Percentiles rank a stretch among this genome's conserved stretches.
These are phyloP conservation scores for Pelecanoides urinatrix DNA, from an alignment of 2,113 vertebrate genomes.

Conservation along the genomic window DNA sequence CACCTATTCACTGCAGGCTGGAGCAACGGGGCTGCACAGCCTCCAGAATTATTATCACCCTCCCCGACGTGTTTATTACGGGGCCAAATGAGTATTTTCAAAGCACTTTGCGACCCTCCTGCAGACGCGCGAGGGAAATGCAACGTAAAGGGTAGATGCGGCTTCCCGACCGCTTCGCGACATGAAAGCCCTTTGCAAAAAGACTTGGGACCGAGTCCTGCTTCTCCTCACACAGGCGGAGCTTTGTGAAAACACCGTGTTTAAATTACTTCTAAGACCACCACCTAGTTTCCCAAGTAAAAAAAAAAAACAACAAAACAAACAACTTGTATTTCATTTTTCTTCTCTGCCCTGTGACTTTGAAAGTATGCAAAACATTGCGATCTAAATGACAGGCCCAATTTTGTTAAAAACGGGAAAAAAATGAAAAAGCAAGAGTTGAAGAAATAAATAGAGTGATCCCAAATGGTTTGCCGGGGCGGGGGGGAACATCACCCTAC, in stretches of 20 bases:
- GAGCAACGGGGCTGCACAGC: background rate
- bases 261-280: background rate
- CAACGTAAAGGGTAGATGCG: background rate
- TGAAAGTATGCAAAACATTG: background rate
- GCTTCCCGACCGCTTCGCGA: background rate
- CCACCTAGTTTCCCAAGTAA: background rate
- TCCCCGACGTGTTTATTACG: accelerated
- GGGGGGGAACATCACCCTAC: background rate
- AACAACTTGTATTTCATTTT: background rate
- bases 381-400: background rate
- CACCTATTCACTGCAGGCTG: background rate
- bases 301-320: background rate
- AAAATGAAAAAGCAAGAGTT: background rate
- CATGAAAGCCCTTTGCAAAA: background rate
- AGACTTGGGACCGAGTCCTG: background rate
- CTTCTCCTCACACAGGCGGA: background rate
- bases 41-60: background rate
- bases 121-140: background rate
- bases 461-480: background rate
- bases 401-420: background rate
- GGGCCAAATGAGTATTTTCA: background rate
- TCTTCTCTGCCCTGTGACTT: background rate
- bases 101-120: accelerated
- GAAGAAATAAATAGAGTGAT: background rate
- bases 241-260: background rate